Base-by-base conservation (phyloP, 2,797 vertebrate genomes). In the Danionella dracula region DNA sequence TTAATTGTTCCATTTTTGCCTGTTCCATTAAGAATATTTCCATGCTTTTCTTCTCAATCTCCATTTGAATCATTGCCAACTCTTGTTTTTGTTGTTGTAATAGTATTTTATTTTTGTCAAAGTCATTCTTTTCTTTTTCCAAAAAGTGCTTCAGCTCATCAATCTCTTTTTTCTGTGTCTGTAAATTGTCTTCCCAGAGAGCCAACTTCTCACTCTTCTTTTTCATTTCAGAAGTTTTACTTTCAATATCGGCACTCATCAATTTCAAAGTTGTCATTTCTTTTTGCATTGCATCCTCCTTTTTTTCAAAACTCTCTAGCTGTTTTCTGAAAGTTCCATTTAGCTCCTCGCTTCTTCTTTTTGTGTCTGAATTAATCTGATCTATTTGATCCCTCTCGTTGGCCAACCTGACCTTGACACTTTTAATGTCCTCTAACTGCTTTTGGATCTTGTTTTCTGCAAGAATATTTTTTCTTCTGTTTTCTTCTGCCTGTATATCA, bases 1-100 rank as follows among this genome's bases (percentile, higher is more conserved):
- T 50, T 32, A 59, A 12, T 34, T 44, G 31, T 45, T 66, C 32
- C 16, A 37, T 46, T 59, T 55, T 32, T n/a, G 51, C 15, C 21
- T 66, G 51, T 40, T 71, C 62, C 10, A 21, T 19, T 20, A 9
- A 44, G 29, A 58, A 15, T 38, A 5, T 49, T 4, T 56, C 11
- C 31, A 50, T 6, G 2, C 42, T 54, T 32, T 59, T 69, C 63
- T 17, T 59, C 13, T 38, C 48, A 21, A 60, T 31, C 11, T 73
- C 66, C 4, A 11, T 37, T 35, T 70, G 42, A 65, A 53, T n/a
- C 20, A 1, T 16, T 55, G 48, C 38, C 8, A 45, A 23, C 9
- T 60, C 66, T 42, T 5, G 8, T 19, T 74, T 50, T 42, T 51
- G 35, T 16, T 70, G 48, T 42, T 74, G 29, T 19, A 70, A 27